A percentile compares a stretch with the other conserved stretches of the same genome.
Evolutionary conservation across 2,113 vertebrate genomes (phyloP).

Genomic region (Microtus montanus): DNA sequence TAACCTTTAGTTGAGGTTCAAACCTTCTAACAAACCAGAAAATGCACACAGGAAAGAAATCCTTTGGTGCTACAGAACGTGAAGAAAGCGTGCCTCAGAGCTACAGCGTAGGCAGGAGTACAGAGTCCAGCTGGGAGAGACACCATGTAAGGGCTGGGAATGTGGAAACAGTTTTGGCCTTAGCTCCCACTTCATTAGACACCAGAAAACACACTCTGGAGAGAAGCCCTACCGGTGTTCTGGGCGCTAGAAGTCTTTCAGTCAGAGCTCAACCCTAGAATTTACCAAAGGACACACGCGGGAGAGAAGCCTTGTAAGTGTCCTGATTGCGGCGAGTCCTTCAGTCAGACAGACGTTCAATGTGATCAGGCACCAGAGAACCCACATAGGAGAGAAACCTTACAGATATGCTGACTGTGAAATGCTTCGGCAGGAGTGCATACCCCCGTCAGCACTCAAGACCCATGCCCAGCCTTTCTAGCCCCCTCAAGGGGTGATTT

Average conservation of each 20-base stretch:
- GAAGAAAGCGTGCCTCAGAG: conserved; percentile 41
- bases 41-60: conserved; percentile 66
- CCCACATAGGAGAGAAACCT: conserved; percentile 77
- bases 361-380: conserved; percentile 78
- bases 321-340: conserved; percentile 72
- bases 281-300: conserved; percentile 79
- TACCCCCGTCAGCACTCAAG: conserved; percentile 72
- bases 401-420: conserved; percentile 74
- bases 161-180: conserved; percentile 76
- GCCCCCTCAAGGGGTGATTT: conserved; percentile 32
- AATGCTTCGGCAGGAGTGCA: conserved; percentile 75
- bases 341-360: conserved; percentile 80
- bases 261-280: conserved; percentile 75
- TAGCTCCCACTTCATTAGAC: conserved; percentile 76
- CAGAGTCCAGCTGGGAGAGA: conserved; percentile 57
- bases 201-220: conserved; percentile 74
- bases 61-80: neutral
- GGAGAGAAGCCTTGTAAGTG: conserved; percentile 77
- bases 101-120: neutral
- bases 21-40: conserved; percentile 77
- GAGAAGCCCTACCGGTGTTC: conserved; percentile 78
- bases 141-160: conserved; percentile 68
- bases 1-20: conserved; percentile 76
- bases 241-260: conserved; percentile 79
- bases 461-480: conserved; percentile 45